These are phyloP conservation scores for Glaucomys volans DNA, from an alignment of 2,113 vertebrate genomes.

Conservation along the genomic window DNA sequence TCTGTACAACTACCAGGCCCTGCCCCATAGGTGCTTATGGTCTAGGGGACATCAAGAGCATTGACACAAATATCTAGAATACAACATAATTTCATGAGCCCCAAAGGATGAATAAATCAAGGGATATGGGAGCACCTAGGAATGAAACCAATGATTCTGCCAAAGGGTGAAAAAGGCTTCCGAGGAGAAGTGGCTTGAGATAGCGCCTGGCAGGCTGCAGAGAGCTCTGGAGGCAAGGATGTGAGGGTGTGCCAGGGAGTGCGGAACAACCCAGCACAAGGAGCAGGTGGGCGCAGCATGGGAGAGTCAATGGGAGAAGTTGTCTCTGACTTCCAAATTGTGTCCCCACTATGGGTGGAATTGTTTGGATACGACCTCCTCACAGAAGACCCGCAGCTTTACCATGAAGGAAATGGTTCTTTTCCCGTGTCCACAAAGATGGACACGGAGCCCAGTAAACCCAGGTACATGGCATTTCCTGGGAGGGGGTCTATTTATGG, in stretches of 20 bases:
- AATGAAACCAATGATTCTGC: neutral
- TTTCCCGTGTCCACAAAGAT: neutral
- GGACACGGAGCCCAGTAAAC: neutral
- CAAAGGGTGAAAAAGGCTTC: neutral
- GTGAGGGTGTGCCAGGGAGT: neutral
- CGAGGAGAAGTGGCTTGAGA: neutral
- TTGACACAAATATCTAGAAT: neutral
- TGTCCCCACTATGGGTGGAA: neutral
- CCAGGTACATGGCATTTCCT: constrained; percentile 31
- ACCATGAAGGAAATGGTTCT: neutral
- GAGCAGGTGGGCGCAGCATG: fast-evolving
- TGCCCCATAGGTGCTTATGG: neutral
- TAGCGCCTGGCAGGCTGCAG: neutral
- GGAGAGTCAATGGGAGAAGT: neutral
- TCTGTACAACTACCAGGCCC: neutral
- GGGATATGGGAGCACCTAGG: neutral
- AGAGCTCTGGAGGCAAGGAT: neutral
- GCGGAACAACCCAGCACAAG: no score
- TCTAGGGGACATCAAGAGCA: neutral
- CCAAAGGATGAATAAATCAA: neutral
- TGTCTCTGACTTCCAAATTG: neutral
- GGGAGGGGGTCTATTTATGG: constrained; percentile 9
- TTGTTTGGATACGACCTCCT: neutral
- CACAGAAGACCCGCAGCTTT: neutral
- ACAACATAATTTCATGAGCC: neutral